phyloP scores from a whole-genome alignment of 2,113 vertebrate genomes.

The Salminus brasiliensis region DNA sequence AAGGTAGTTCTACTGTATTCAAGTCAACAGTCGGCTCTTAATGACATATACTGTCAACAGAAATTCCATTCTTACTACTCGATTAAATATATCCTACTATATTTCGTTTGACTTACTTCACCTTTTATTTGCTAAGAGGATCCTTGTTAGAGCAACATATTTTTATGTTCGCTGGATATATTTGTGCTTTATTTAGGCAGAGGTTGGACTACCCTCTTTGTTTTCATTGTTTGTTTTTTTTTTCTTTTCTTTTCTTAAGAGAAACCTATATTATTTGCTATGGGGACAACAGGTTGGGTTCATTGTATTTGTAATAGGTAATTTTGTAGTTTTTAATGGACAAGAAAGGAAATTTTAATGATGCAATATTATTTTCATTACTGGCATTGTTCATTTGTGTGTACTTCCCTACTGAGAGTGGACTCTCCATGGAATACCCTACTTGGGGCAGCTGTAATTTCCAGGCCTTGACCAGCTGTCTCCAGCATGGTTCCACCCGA shows the following conservation, averaged over 20 bases:
- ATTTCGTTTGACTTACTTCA: conserved; percentile 45
- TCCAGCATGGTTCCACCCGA: conserved; percentile 35
- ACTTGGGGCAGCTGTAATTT: conserved; percentile 28
- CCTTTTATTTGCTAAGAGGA: background rate
- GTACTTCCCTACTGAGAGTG: conserved; percentile 32
- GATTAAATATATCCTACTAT: conserved; percentile 29
- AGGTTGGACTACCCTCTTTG: conserved; percentile 32
- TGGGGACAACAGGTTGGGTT: conserved; percentile 35
- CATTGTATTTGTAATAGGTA: conserved; percentile 22
- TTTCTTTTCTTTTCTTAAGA: background rate
- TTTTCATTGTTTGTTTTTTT: too few relatives aligned
- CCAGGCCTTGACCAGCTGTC: conserved; percentile 38
- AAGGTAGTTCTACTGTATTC: conserved; percentile 7
- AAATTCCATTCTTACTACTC: conserved; percentile 10
- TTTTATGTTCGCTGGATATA: conserved; percentile 34
- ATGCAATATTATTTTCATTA: conserved; percentile 42
- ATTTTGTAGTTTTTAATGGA: conserved; percentile 40
- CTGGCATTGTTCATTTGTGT: conserved; percentile 22
- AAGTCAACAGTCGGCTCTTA: conserved; percentile 33
- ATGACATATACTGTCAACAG: conserved; percentile 19
- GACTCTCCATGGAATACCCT: conserved; percentile 36
- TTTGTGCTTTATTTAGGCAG: conserved; percentile 27
- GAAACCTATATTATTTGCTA: conserved; percentile 37
- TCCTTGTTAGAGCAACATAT: conserved; percentile 35
- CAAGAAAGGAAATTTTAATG: conserved; percentile 38